These are phyloP conservation scores for Ochlodes sylvanus DNA, from an alignment of 2,888 invertebrate species.

Conservation along the genomic window DNA sequence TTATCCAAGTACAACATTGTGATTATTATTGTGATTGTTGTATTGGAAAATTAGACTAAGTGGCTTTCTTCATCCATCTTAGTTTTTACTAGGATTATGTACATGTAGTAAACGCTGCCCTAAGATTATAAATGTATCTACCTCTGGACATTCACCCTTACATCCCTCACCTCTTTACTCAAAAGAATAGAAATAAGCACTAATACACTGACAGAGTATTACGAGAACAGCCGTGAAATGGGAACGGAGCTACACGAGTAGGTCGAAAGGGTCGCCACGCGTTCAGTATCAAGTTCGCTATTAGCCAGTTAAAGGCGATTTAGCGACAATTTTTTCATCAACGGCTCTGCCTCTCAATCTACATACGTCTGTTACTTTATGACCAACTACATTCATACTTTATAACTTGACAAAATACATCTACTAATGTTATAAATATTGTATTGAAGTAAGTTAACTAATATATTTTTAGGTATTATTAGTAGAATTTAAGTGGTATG, in stretches of 20 bases:
- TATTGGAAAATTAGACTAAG: too few relatives aligned
- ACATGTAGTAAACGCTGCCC: too few relatives aligned
- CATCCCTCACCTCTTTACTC: not conserved
- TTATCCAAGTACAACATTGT: too few relatives aligned
- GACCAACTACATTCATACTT: slow-evolving; percentile 42
- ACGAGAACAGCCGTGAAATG: not conserved
- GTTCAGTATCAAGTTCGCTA: slow-evolving; percentile 68
- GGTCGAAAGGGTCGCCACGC: slow-evolving; percentile 50
- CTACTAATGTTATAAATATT: too few relatives aligned
- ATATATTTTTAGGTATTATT: too few relatives aligned
- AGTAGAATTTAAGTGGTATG: too few relatives aligned
- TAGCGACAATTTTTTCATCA: slow-evolving; percentile 76
- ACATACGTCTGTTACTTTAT: slow-evolving; percentile 48
- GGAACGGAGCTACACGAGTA: slow-evolving; percentile 54
- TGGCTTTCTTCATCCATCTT: too few relatives aligned
- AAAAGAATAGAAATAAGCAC: not conserved
- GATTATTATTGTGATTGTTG: too few relatives aligned
- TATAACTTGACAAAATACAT: not conserved
- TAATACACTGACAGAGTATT: not conserved
- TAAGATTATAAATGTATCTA: too few relatives aligned
- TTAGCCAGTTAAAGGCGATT: slow-evolving; percentile 77
- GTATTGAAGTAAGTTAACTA: too few relatives aligned
- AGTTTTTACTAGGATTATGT: too few relatives aligned
- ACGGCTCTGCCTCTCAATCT: slow-evolving; percentile 61
- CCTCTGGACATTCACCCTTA: too few relatives aligned